Evolutionary conservation across 2,797 vertebrate genomes (phyloP), one percentile per base, ranked within the genome.

Genomic region (Characodon lateralis): DNA sequence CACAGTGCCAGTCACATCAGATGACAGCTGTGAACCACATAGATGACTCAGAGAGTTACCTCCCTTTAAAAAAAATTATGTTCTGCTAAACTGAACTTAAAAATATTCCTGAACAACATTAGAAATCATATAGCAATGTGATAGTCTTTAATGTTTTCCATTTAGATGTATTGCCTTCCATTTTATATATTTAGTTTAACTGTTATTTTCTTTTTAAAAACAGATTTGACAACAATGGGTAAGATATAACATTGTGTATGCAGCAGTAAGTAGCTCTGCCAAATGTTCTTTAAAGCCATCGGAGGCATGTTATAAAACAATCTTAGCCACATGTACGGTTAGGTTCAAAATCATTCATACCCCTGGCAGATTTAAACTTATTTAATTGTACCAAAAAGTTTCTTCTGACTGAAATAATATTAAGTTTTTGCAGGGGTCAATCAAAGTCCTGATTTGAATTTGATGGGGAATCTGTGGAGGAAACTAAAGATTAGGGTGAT

Each of bases 141-240:
- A 71, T 28, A 6, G 51, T 10, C 4, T 35, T 16, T 26, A 50
- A 18, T 28, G 28, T 50, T n/a, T 58, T 18, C 43, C 14, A 26
- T 46, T 53, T 35, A 39, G 43, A 43, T 48, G n/a, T 4, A 22
- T 46, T 20, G 20, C 14, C 50, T 35, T 26, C 13, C 18, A 50
- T 9, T 51, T 50, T 13, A 48, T 70, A 9, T 3, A 8, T 48
- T 70, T 8, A 70, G 68, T 1, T 26, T 26, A 46, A 8, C 12
- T 69, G 5, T 13, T 65, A 65, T 70, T 70, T 70, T 70, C 39
- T 3, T 69, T n/a, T n/a, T 6, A 61, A 69, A 69, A 43, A 69
- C 66, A 24, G 41, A 14, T 48, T 70, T 26, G 48, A 22, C 41
- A 48, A 70, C 26, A 14, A n/a, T 46, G 13, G 35, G 41, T n/a